Percentiles rank a stretch among this genome's conserved stretches.
These are phyloP conservation scores for Aeoliscus strigatus DNA, from an alignment of 2,797 vertebrate species.

Conservation along the genomic window DNA sequence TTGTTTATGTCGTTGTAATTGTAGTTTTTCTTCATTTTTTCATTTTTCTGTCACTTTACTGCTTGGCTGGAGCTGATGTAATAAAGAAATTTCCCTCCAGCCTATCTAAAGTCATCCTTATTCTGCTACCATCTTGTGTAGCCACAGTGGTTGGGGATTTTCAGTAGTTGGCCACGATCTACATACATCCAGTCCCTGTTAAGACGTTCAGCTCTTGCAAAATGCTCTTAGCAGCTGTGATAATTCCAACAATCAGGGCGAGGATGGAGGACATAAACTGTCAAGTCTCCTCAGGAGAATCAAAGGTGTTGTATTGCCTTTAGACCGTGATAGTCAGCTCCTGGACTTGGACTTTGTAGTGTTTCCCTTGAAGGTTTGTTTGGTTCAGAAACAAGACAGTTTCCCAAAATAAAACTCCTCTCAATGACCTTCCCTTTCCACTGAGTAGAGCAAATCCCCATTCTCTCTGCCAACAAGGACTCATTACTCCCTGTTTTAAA, in stretches of 20 bases:
- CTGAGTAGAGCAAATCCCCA: slow-evolving; percentile 72
- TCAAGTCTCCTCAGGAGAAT: slow-evolving; percentile 51
- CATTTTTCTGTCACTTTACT: too few species aligned
- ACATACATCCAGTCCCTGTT: slow-evolving; percentile 32
- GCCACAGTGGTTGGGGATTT: too few species aligned
- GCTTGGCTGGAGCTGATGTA: too few species aligned
- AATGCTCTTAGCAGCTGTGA: slow-evolving; percentile 33
- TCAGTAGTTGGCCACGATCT: too few species aligned
- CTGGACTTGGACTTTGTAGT: slow-evolving; percentile 68
- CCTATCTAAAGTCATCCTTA: too few species aligned
- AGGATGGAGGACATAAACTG: slow-evolving; percentile 48
- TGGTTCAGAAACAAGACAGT: slow-evolving; percentile 71
- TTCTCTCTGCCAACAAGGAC: slow-evolving; percentile 75
- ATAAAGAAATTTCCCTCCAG: too few species aligned
- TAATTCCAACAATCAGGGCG: slow-evolving; percentile 40
- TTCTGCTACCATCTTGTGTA: too few species aligned
- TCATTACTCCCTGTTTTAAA: slow-evolving; percentile 79
- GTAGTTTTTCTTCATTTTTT: too few species aligned
- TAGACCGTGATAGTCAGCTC: slow-evolving; percentile 55
- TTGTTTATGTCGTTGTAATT: too few species aligned
- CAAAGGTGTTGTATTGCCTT: slow-evolving; percentile 54
- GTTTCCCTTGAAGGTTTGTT: slow-evolving; percentile 72
- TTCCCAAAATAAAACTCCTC: slow-evolving; percentile 78
- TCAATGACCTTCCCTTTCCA: slow-evolving; percentile 74
- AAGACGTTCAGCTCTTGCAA: slow-evolving; percentile 13